Evolutionary conservation across 1,140 invertebrate genomes (phyloP).

Genomic region (Lordiphosa collinella): DNA sequence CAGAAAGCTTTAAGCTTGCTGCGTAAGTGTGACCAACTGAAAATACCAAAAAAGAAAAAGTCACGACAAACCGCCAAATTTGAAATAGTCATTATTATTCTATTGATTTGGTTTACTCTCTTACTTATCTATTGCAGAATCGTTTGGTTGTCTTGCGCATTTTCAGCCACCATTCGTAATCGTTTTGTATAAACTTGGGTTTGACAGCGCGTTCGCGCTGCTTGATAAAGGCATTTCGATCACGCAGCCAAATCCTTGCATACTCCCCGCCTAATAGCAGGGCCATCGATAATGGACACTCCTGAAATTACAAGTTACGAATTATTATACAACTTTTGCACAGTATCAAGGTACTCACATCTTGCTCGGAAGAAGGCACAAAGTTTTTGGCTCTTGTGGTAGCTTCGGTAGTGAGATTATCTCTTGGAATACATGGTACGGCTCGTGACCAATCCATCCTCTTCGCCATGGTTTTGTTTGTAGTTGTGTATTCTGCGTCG

Average conservation of each 20-base stretch:
- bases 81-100: background rate
- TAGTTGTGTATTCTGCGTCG: background rate
- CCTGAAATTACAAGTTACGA: slow-evolving; percentile 3
- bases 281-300: slow-evolving; percentile 23
- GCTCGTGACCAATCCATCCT: slow-evolving; percentile 35
- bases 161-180: slow-evolving; percentile 60
- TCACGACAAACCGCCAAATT: background rate
- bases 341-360: slow-evolving; percentile 25
- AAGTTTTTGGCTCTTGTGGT: slow-evolving; percentile 17
- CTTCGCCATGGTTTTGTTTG: background rate
- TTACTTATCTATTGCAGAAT: slow-evolving; percentile 29
- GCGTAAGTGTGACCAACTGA: background rate
- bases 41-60: background rate
- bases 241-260: slow-evolving; percentile 50
- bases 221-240: slow-evolving; percentile 36
- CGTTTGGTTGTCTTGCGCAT: slow-evolving; percentile 37
- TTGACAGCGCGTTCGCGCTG: slow-evolving; percentile 13
- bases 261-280: slow-evolving; percentile 50
- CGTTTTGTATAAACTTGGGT: slow-evolving; percentile 50
- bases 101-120: too few relatives aligned
- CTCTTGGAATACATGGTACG: slow-evolving; percentile 17
- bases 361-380: slow-evolving; percentile 31
- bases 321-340: background rate
- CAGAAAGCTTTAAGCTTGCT: background rate
- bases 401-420: slow-evolving; percentile 45